Conservation (phyloP, 2,888 invertebrate species). For the Muschampia plurimacula region DNA sequence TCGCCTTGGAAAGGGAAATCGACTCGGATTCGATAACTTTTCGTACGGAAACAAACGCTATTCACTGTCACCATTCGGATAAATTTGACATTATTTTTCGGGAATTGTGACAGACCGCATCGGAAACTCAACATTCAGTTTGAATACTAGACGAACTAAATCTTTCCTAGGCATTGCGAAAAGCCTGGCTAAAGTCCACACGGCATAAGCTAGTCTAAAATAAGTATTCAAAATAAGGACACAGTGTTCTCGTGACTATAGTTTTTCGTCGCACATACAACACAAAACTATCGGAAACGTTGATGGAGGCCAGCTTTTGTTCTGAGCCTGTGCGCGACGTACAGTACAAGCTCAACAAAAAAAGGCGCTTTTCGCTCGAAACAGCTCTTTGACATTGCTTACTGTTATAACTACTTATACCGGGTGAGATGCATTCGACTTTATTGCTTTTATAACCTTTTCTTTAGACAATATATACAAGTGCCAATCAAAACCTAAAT, state of each 20-base stretch:
- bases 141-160: no score
- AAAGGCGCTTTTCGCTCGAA: conserved; percentile 21
- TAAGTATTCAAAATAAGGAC: not conserved
- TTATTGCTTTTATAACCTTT: not conserved
- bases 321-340: conserved; percentile 11
- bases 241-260: not conserved
- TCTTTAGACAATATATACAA: not conserved
- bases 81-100: no score
- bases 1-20: no score
- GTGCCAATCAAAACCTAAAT: not conserved
- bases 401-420: not conserved
- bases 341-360: conserved; percentile 3
- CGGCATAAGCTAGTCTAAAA: no score
- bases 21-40: no score
- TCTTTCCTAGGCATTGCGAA: no score
- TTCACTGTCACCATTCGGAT: no score
- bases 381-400: conserved; percentile 10
- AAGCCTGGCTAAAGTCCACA: no score
- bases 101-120: no score
- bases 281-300: conserved; percentile 24
- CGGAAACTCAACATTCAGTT: no score
- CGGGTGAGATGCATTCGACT: not conserved
- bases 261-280: not conserved
- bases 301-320: conserved; percentile 23
- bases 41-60: no score